Evolutionary conservation across 2,888 invertebrate species (phyloP).

Genomic region (Calliphora vomitoria): DNA sequence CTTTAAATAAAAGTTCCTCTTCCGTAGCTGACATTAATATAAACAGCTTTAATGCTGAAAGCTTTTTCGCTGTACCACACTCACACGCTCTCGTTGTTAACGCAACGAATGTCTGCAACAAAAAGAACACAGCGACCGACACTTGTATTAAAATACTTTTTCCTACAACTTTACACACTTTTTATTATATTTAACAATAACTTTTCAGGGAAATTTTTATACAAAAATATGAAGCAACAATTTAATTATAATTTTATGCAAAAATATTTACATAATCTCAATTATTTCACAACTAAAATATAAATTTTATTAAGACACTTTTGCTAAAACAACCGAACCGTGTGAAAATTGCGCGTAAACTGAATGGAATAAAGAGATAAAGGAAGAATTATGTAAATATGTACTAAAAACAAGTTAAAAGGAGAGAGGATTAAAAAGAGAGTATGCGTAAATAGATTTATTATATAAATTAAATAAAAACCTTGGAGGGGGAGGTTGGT

Average conservation of each 20-base stretch:
- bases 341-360: constrained; percentile 8
- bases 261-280: constrained; percentile 11
- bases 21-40: too few species aligned
- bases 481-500: too few species aligned
- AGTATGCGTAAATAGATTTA: too few species aligned
- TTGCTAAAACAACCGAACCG: not conserved
- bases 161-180: not conserved
- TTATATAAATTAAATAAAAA: too few species aligned
- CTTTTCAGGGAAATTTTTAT: not conserved
- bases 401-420: not conserved
- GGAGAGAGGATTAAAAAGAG: too few species aligned
- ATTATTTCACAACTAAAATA: constrained; percentile 15
- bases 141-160: not conserved
- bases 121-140: not conserved
- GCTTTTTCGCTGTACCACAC: too few species aligned
- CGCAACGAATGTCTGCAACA: not conserved
- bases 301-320: not conserved
- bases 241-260: constrained; percentile 6
- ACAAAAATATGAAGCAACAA: not conserved
- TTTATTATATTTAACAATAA: not conserved
- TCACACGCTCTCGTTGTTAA: too few species aligned
- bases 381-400: not conserved
- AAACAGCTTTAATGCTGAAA: too few species aligned
- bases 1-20: too few species aligned
- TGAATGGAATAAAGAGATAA: not conserved